Conservation (phyloP, 2,888 invertebrate species). For the Tetragonula carbonaria region DNA sequence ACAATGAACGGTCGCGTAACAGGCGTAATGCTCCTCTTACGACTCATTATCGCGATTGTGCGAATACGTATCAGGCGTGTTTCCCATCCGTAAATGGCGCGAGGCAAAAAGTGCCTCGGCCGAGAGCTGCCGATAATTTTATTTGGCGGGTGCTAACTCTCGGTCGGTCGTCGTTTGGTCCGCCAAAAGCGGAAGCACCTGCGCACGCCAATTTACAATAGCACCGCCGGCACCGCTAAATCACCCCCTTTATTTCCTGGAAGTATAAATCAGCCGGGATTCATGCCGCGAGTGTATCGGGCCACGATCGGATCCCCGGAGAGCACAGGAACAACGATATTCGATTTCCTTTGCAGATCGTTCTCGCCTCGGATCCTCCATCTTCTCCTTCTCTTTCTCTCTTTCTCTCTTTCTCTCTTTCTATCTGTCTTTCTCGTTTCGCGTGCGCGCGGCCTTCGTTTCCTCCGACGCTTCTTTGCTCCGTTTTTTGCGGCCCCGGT, state of each 20-base stretch:
- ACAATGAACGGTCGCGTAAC: constrained; percentile 38
- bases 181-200: constrained; percentile 54
- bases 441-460: constrained; percentile 34
- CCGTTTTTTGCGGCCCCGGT: constrained; percentile 37
- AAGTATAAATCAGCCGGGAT: constrained; percentile 67
- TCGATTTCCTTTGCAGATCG: constrained; percentile 73
- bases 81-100: constrained; percentile 38
- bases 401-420: constrained; percentile 52
- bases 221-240: constrained; percentile 40
- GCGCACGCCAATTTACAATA: constrained; percentile 38
- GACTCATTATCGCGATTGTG: constrained; percentile 55
- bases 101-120: constrained; percentile 5
- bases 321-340: constrained; percentile 49
- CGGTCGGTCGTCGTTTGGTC: constrained; percentile 21
- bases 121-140: constrained; percentile 29
- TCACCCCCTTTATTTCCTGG: constrained; percentile 62
- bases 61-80: constrained; percentile 34
- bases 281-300: constrained; percentile 40
- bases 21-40: constrained; percentile 47
- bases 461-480: constrained; percentile 42
- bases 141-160: constrained; percentile 20
- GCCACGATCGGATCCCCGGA: constrained; percentile 35
- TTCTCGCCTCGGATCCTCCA: constrained; percentile 63
- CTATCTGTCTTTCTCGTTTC: constrained; percentile 25
- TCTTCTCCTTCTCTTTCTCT: constrained; percentile 4